These are phyloP conservation scores for Sturnus vulgaris DNA, from an alignment of 2,113 vertebrate genomes.

Conservation along the genomic window DNA sequence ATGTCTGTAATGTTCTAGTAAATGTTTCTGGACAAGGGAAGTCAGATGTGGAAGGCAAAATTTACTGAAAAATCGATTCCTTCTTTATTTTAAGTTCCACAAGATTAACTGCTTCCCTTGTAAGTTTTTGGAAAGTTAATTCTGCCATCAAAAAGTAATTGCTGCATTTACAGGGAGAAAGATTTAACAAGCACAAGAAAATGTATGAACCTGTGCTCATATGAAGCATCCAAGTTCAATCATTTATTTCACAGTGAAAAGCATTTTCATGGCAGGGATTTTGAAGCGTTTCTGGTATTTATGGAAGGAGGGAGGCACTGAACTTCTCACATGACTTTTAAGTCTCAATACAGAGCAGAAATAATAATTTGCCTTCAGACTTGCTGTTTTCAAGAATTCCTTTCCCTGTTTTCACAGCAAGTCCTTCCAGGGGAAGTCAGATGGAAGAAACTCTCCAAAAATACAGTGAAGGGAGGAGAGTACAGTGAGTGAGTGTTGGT, in stretches of 20 bases:
- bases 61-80: background rate
- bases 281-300: background rate
- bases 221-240: background rate
- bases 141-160: background rate
- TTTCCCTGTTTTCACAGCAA: background rate
- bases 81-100: constrained; percentile 38
- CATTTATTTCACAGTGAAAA: background rate
- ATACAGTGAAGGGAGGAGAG: background rate
- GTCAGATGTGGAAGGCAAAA: constrained; percentile 23
- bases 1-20: constrained; percentile 52
- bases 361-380: background rate
- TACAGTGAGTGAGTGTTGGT: background rate
- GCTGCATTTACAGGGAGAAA: background rate
- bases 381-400: background rate
- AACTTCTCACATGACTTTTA: background rate
- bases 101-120: constrained; percentile 6
- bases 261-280: background rate
- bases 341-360: background rate
- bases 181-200: background rate
- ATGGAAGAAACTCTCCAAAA: background rate
- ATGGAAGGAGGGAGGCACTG: background rate
- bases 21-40: constrained; percentile 20
- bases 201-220: background rate
- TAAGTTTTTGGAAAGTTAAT: constrained; percentile 9
- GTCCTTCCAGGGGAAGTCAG: background rate